Percentiles rank a stretch among this genome's conserved stretches.
phyloP scores from a whole-genome alignment of 2,888 invertebrate species.

The Kryphioiulus occultus region DNA sequence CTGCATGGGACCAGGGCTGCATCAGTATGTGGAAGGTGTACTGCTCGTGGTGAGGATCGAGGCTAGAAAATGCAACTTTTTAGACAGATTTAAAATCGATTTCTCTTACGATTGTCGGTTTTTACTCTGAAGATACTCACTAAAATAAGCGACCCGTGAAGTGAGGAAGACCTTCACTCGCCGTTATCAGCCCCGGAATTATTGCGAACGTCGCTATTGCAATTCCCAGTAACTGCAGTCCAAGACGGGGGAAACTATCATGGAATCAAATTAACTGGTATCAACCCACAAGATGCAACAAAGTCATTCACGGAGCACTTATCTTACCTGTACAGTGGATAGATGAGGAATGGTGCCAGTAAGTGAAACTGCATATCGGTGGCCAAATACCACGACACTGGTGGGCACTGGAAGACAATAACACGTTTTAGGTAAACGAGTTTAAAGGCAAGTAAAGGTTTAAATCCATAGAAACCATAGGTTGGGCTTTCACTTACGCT shows the following conservation, averaged over 20 bases:
- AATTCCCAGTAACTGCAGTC: background rate
- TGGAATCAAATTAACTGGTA: background rate
- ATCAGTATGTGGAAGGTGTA: conserved; percentile 1
- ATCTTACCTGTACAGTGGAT: conserved; percentile 44
- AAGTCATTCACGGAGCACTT: no score
- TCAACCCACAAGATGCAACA: no score
- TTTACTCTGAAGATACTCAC: background rate
- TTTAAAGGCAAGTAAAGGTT: no score
- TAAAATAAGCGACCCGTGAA: conserved; percentile 49
- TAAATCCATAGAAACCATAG: no score
- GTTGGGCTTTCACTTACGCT: conserved; percentile 8
- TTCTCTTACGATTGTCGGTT: no score
- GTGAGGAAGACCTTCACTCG: conserved; percentile 11
- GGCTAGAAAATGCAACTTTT: background rate
- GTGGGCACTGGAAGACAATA: conserved; percentile 45
- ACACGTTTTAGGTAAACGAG: no score
- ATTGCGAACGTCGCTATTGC: background rate
- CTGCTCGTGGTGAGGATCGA: conserved; percentile 38
- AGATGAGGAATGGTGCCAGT: conserved; percentile 49
- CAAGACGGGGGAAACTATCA: background rate
- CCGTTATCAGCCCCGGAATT: conserved; percentile 33
- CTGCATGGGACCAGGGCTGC: conserved; percentile 46
- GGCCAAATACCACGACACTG: conserved; percentile 49
- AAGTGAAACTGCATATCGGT: conserved; percentile 49
- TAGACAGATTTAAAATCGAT: background rate